Conservation (phyloP, 2,797 vertebrate genomes). For the Bucorvus abyssinicus region DNA sequence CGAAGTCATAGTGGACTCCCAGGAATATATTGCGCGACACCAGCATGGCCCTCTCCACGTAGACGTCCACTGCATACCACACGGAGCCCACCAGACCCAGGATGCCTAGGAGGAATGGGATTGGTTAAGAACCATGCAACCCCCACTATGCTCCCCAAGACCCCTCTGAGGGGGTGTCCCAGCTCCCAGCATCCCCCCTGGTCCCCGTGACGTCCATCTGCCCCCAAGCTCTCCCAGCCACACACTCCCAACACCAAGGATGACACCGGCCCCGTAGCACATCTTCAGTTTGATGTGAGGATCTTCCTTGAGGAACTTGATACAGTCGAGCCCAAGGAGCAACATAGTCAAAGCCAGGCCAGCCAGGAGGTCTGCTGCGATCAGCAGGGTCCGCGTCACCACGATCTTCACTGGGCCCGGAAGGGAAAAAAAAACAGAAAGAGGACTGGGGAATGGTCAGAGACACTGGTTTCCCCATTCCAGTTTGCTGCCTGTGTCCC, state of each 20-base stretch:
- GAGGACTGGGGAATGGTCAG: neutral
- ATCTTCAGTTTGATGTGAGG: conserved; percentile 64
- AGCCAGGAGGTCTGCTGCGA: conserved; percentile 68
- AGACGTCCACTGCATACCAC: conserved; percentile 67
- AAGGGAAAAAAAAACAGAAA: neutral
- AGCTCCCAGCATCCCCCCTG: rapidly evolving
- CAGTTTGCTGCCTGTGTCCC: neutral
- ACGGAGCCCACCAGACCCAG: conserved; percentile 60
- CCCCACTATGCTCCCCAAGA: neutral
- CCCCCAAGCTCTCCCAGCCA: neutral
- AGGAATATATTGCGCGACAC: conserved; percentile 64
- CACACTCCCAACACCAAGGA: conserved; percentile 65
- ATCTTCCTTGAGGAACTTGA: conserved; percentile 69
- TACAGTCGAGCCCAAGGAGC: conserved; percentile 66
- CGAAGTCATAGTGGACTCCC: conserved; percentile 71
- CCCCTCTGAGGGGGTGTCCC: neutral
- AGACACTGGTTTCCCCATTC: neutral
- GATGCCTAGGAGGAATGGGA: conserved; percentile 18
- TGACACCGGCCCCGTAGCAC: conserved; percentile 60
- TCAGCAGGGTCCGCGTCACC: conserved; percentile 72
- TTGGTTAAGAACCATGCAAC: neutral
- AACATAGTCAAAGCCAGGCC: conserved; percentile 63
- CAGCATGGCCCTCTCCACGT: conserved; percentile 57
- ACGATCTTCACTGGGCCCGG: conserved; percentile 68
- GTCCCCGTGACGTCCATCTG: neutral